Base-by-base conservation (phyloP, 2,888 invertebrate species). In the Parnassius smintheus region DNA sequence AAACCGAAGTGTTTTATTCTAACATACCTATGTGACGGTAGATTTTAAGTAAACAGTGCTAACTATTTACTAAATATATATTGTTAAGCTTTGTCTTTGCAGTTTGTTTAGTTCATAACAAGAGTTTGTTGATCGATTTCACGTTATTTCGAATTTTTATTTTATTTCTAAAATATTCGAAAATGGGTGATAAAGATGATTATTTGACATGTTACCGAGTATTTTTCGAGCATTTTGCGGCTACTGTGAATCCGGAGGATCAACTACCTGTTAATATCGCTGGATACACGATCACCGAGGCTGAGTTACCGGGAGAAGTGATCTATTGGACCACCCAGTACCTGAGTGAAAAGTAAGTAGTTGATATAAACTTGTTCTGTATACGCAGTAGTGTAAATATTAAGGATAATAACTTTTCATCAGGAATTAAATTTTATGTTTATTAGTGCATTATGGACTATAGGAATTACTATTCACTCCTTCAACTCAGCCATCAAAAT, bases 301-400 rank as follows among this genome's bases (percentile, higher is more conserved):
- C 92, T 10, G 96, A 96, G 88, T 88, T 96, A 65, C 91, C 93
- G 72, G 96, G 96, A 55, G 96, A 95, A 81, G 94, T 96, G 67
- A 92, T 95, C 64, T 94, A 95, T 83, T 96, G 96, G 94, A 94
- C 94, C 57, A 93, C 95, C 62, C 95, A 95, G 81, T 96, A 96
- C 88, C 92, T 96, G 75, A 93, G 93, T 72, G 94, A 95, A 85
- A 95, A 95, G 96, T 96, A 90, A 94, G 94, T 93, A n/a, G 13
- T 53, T 2, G 25, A 22, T 12, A 48, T 3, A 25, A 22, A 35
- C 35, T 35, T 35, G 35, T 35, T 35, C 4, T 35, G 35, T 35
- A 7, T 35, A 35, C 7, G 4, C 7, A 35, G 35, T 7, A 35
- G 3, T 35, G 4, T 35, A 35, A 35, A 35, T 35, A 35, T 35